Base-by-base conservation (phyloP, 2,888 invertebrate species). In the Drosophila borborema region DNA sequence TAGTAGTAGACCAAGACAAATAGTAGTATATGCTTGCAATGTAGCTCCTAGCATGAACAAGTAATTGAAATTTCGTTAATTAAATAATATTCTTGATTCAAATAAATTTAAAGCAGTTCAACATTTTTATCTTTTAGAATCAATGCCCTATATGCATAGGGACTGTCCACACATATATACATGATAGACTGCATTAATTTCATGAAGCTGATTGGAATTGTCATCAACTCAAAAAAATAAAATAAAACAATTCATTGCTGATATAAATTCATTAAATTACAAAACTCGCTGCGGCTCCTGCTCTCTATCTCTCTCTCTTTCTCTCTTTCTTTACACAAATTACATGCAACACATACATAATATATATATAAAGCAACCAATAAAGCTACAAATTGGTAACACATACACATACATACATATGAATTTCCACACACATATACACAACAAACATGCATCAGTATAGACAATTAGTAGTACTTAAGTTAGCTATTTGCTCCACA, bases 1-100 rank as follows among this genome's bases (percentile, higher is more conserved):
- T 56, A 56, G 66, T 75, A 63, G 69, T 61, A 38, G 56, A 18
- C 41, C 51, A 34, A 34, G 10, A 18, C n/a, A 28, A 49, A 34
- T 49, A 54, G 84, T 83, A 81, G 69, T 36, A 36, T 20, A 18
- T 72, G 72, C 66, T 80, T 86, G 62, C 55, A 60, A 23, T n/a
- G 86, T 86, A 86, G 86, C 60, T 74, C 41, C 67, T 79, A 65
- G 86, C 86, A 83, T 83, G 83, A 81, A 63, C 23, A 51, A 49
- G 9, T 49, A 31, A 61, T 54, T 65, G 43, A 20, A 12, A 36
- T 20, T n/a, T 36, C 36, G 23, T 28, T 28, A 36, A 34, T 18
- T 16, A 41, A 41, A n/a, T n/a, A 41, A n/a, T 65, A 64, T 68
- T 54, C 51, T 56, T 60, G 34, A 28, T 72, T 23, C n/a, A 51